These are phyloP conservation scores for Tethya wilhelma DNA, from an alignment of 37 sponge, comb jelly and placozoan species.

Conservation along the genomic window DNA sequence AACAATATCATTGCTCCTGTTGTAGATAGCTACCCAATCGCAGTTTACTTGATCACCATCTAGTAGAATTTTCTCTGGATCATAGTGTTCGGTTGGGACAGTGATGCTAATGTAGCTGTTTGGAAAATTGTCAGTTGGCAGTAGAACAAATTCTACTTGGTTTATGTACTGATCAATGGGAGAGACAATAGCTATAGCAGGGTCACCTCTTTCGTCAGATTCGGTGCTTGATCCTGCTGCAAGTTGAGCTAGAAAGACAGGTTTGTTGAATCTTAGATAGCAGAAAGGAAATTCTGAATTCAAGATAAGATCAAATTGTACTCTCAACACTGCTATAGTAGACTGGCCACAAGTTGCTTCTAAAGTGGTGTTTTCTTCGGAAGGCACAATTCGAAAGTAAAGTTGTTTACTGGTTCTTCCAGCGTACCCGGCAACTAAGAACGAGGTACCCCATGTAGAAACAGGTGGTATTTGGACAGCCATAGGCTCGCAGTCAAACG, in stretches of 20 bases:
- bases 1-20: neutral
- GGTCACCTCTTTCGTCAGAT: neutral
- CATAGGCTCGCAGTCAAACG: neutral
- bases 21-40: neutral
- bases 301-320: neutral
- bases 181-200: neutral
- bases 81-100: neutral
- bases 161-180: neutral
- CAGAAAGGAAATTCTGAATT: neutral
- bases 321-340: neutral
- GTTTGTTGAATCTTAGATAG: neutral
- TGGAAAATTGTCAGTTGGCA: neutral
- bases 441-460: neutral
- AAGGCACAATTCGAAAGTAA: neutral
- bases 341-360: neutral
- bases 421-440: neutral
- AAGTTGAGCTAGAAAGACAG: neutral
- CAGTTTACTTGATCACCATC: neutral
- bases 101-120: too few relatives aligned
- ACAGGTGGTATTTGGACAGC: constrained; percentile 17
- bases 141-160: neutral
- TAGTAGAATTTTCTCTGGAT: neutral
- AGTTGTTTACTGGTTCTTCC: neutral
- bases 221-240: neutral
- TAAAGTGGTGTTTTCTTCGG: neutral